Evolutionary conservation across 2,113 vertebrate species (phyloP).

Genomic region (Rhea americana): DNA sequence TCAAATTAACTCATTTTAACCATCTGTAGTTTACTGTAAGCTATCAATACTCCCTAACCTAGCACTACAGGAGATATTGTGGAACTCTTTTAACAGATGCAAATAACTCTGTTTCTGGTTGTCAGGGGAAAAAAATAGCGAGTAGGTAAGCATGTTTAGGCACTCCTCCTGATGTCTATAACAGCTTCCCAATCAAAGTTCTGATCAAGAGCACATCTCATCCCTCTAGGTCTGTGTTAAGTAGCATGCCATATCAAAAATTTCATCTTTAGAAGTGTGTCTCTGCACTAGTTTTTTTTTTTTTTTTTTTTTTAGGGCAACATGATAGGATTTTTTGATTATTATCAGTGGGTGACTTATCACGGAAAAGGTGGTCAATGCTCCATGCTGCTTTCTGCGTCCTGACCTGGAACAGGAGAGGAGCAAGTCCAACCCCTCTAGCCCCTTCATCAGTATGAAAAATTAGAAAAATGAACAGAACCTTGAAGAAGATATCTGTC

Average conservation of each 20-base stretch:
- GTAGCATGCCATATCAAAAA: neutral
- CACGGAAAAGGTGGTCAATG: neutral
- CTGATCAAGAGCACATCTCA: neutral
- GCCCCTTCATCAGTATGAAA: neutral
- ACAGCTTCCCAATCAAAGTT: neutral
- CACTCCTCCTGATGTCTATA: neutral
- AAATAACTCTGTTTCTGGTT: neutral
- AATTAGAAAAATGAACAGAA: neutral
- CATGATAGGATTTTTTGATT: neutral
- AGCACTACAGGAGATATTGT: neutral
- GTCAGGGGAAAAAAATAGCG: neutral
- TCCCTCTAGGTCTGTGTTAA: neutral
- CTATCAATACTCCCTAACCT: neutral
- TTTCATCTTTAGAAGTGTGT: neutral
- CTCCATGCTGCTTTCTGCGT: neutral
- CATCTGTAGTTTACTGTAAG: neutral
- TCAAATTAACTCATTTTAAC: neutral
- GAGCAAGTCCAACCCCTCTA: neutral
- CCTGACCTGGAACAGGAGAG: neutral
- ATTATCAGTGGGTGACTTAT: fast-evolving
- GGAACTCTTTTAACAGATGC: fast-evolving
- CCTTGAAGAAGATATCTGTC: neutral
- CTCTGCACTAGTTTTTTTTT: neutral
- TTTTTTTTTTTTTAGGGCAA: neutral
- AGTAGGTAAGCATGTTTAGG: neutral